Base-by-base conservation (phyloP, 2,888 invertebrate species). In the Ceramica pisi region DNA sequence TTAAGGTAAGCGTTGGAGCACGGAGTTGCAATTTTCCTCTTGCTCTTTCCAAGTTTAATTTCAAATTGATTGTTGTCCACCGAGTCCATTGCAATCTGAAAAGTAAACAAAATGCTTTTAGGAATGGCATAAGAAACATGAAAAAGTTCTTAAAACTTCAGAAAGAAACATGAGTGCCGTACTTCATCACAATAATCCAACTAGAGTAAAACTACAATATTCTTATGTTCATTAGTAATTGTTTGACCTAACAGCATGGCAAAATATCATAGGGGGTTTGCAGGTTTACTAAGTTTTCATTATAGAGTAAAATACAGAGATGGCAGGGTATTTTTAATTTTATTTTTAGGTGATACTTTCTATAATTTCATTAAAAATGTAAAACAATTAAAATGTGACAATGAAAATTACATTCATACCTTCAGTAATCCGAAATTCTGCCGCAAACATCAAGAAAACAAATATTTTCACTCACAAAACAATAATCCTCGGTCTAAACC, bases 11-110 rank as follows among this genome's bases (percentile, higher is more conserved):
- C 94, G 77, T 95, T 96, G 0, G 92, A 87, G 48, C 92, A 90
- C 0, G 92, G 92, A 6, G 91, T 85, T 8, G 88, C 86, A 46
- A 94, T 91, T 80, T 96, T 96, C n/a, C 96, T 88, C 83, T 96
- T 95, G 56, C 87, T 91, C 75, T 93, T 92, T 0, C 85, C 86
- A 9, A 93, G 92, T 82, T 91, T 94, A 6, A 96, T 89, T 91
- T 96, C 96, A 81, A 95, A 96, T 83, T 94, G 91, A 67, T 96
- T 96, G 87, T 96, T 96, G 88, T 96, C 87, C 41, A 96, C 74
- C 2, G 88, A 83, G 64, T 92, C 93, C 95, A 95, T 95, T 62
- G 50, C 89, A 71, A 23, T 23, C 86, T 85, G 84, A 12, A 84
- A 84, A n/a, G 61, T 3, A 23, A 61, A 53, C 23, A 57, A 21